Evolutionary conservation across 92 coral and sea anemone genomes (phyloP).

Genomic region (Zoanthus sansibaricus): DNA sequence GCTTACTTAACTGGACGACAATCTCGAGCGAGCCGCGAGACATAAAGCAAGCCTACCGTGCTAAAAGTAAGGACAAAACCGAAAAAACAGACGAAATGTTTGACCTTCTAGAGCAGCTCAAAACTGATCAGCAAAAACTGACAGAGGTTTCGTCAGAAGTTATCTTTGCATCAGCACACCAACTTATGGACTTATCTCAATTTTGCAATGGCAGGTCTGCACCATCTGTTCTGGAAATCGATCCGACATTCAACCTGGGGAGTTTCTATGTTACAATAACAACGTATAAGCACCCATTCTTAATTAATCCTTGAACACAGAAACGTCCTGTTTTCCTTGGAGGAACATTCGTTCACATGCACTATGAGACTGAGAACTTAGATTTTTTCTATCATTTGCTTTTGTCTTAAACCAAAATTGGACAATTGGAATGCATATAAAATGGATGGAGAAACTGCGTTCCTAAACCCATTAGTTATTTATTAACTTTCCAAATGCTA

Average conservation of each 20-base stretch:
- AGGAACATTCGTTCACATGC: constrained; percentile 52
- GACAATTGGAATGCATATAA: constrained; percentile 28
- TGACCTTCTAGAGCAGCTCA: constrained; percentile 51
- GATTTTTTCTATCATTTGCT: constrained; percentile 53
- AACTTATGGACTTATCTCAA: constrained; percentile 35
- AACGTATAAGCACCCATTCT: constrained; percentile 46
- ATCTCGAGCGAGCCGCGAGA: constrained; percentile 45
- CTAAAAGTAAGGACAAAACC: constrained; percentile 21
- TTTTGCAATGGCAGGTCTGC: constrained; percentile 34
- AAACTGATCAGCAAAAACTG: constrained; percentile 54
- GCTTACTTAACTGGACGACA: constrained; percentile 8
- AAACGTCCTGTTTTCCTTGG: constrained; percentile 52
- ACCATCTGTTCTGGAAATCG: constrained; percentile 42
- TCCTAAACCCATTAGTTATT: constrained; percentile 23
- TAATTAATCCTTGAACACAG: constrained; percentile 45
- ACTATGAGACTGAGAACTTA: constrained; percentile 45
- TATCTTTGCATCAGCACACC: constrained; percentile 39
- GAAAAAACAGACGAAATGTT: constrained; percentile 39
- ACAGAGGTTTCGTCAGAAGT: constrained; percentile 53
- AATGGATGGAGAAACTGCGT: constrained; percentile 49
- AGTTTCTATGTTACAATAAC: constrained; percentile 52
- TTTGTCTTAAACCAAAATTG: not conserved
- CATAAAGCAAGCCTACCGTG: constrained; percentile 42
- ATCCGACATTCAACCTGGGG: constrained; percentile 52
- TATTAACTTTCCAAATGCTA: constrained; percentile 34